Base-by-base conservation (phyloP, 1,140 invertebrate species). In the Euschistus heros region DNA sequence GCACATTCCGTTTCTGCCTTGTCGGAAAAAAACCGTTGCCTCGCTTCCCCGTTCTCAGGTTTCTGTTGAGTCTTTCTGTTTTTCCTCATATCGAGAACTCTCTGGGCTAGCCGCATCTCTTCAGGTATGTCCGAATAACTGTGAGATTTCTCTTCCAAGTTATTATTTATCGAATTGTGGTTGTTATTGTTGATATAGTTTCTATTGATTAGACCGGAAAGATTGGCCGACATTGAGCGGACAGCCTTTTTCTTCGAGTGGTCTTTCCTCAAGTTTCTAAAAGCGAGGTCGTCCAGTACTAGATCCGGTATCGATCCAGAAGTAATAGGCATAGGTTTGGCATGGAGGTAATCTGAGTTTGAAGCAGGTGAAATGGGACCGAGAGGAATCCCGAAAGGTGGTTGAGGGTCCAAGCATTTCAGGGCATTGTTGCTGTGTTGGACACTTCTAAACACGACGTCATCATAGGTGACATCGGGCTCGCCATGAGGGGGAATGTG, bases 321-420 rank as follows among this genome's bases (percentile, higher is more conserved):
- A 74, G 84, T 85, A 15, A 80, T 73, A 4, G 82, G 82, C 65
- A 76, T 78, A 3, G 88, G 86, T 18, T 79, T 81, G 0, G 84
- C 84, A 70, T 92, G 89, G 46, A 94, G 77, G 72, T 94, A 94
- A 73, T 94, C 89, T 67, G 82, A 88, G 59, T 86, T 82, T 0
- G 89, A 81, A 18, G 86, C 84, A 8, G 84, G 80, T 0, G 87
- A 80, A 6, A 91, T 81, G 10, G 89, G 90, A 6, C 87, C 87
- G 13, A 93, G 71, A 0, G 91, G 91, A 71, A 94, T 93, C 17
- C 91, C 91, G 74, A 94, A 94, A 0, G 88, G 89, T 26, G 89
- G 91, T 72, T 93, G 91, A 8, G 87, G 88, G 64, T 92, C 89
- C 0, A 81, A 69, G 1, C 88, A 80, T 72, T 84, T 87, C 26